Percentiles rank a stretch among this genome's conserved stretches.
Evolutionary conservation across 2,888 invertebrate species (phyloP).

Genomic region (Spilosoma lubricipeda): DNA sequence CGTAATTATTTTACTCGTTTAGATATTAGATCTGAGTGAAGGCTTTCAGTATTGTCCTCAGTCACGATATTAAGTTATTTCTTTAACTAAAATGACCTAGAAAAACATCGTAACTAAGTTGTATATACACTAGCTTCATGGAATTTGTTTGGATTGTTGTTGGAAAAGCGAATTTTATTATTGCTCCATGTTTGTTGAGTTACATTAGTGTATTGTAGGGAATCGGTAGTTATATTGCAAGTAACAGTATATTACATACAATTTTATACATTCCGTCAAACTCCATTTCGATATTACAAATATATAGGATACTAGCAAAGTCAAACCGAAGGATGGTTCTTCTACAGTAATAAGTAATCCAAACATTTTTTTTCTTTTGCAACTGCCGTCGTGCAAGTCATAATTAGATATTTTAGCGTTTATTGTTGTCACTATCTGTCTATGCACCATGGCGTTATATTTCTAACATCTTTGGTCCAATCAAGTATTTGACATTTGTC

Average conservation of each 20-base stretch:
- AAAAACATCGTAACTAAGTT: conserved; percentile 13
- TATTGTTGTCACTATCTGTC: too few relatives aligned
- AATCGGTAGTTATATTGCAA: neutral
- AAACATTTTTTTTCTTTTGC: too few relatives aligned
- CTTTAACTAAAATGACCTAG: conserved; percentile 20
- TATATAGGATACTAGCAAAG: too few relatives aligned
- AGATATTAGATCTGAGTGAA: conserved; percentile 25
- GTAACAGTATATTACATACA: neutral
- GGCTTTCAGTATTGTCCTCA: conserved; percentile 14
- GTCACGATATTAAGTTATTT: conserved; percentile 26
- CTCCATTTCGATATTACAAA: too few relatives aligned
- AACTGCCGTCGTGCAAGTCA: too few relatives aligned
- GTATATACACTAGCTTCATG: conserved; percentile 2
- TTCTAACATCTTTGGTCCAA: too few relatives aligned
- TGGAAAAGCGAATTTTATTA: neutral
- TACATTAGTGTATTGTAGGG: neutral
- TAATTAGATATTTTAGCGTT: too few relatives aligned
- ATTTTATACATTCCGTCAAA: too few relatives aligned
- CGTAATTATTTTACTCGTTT: conserved; percentile 27
- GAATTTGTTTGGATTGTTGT: neutral
- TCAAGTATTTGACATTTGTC: too few relatives aligned
- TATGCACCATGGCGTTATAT: too few relatives aligned
- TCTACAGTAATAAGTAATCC: too few relatives aligned
- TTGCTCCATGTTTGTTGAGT: neutral
- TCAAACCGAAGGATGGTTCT: too few relatives aligned